These are phyloP conservation scores for Eira barbara DNA, from an alignment of 2,113 vertebrate genomes.

Conservation along the genomic window DNA sequence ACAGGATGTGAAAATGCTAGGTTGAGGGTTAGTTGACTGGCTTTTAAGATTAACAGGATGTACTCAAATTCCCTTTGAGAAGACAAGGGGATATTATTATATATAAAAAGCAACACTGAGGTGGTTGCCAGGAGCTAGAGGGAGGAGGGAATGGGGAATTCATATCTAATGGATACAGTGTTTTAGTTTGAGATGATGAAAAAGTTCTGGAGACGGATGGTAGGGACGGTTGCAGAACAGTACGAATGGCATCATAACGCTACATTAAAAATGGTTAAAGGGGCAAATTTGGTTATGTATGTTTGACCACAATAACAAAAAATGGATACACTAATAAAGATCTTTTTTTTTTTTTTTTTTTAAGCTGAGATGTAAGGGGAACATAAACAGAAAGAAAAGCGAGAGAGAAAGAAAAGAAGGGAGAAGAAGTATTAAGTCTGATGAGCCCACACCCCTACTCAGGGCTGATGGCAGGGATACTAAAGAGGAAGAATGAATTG, in stretches of 20 bases:
- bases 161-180: not conserved
- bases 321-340: slow-evolving; percentile 89
- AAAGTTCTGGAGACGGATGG: not conserved
- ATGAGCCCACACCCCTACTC: accelerated
- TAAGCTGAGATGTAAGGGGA: not conserved
- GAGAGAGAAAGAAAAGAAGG: not conserved
- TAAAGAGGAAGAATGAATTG: not conserved
- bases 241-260: not conserved
- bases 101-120: slow-evolving; percentile 82
- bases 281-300: not conserved
- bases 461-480: not conserved
- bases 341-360: not conserved
- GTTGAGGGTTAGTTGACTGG: slow-evolving; percentile 69
- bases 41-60: slow-evolving; percentile 88
- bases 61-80: slow-evolving; percentile 83
- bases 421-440: not conserved
- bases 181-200: not conserved
- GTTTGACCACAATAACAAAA: not conserved
- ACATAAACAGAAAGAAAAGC: not conserved
- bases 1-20: slow-evolving; percentile 80
- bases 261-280: not conserved
- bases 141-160: not conserved
- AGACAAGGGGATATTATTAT: slow-evolving; percentile 82
- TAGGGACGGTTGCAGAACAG: not conserved
- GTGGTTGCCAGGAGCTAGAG: not conserved